These are phyloP conservation scores for Pelecanoides urinatrix DNA, from an alignment of 2,113 vertebrate species.

Conservation along the genomic window DNA sequence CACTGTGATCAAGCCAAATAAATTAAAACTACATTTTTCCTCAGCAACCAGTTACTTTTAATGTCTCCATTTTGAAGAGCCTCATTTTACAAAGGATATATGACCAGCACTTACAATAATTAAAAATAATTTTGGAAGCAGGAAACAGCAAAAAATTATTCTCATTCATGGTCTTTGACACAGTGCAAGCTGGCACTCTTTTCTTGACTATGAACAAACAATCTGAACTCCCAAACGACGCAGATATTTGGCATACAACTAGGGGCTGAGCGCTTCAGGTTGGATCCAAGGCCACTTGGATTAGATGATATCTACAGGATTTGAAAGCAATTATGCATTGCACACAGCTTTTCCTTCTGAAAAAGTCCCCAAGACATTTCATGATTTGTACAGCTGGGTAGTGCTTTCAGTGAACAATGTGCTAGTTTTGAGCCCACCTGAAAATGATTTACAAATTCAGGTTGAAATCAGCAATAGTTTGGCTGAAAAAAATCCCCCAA, in stretches of 20 bases:
- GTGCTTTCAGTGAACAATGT: not conserved
- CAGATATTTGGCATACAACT: not conserved
- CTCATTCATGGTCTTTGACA: not conserved
- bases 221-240: not conserved
- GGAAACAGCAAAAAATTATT: not conserved
- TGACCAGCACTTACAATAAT: not conserved
- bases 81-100: not conserved
- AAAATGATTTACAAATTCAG: not conserved
- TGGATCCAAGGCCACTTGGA: not conserved
- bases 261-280: not conserved
- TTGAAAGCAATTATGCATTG: not conserved
- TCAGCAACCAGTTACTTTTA: not conserved
- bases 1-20: not conserved
- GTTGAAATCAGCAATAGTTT: not conserved
- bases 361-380: not conserved
- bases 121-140: not conserved
- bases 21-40: not conserved
- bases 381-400: not conserved
- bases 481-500: not conserved
- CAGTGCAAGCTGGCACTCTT: not conserved
- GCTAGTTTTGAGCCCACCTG: not conserved
- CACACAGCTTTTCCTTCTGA: not conserved
- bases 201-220: not conserved
- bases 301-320: not conserved
- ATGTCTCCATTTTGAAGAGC: not conserved